Percentiles rank a stretch among this genome's conserved stretches.
phyloP scores from a whole-genome alignment of 1,140 invertebrate species.

The Calephelis virginiensis region DNA sequence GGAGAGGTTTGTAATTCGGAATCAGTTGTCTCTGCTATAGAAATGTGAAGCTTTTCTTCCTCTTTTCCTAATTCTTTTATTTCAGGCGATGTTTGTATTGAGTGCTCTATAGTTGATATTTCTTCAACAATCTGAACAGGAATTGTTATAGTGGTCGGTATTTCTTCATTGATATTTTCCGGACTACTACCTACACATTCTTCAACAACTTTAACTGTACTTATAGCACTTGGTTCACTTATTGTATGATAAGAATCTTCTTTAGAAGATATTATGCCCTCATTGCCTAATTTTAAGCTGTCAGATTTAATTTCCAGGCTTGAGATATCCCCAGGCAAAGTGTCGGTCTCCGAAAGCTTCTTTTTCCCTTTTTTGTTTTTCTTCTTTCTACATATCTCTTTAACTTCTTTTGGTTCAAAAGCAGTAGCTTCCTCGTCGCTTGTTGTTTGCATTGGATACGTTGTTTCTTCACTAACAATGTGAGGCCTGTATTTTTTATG shows the following conservation, averaged over 20 bases:
- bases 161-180: constrained; percentile 62
- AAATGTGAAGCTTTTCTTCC: constrained; percentile 46
- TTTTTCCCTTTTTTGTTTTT: constrained; percentile 55
- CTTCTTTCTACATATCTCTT: constrained; percentile 45
- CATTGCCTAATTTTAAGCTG: constrained; percentile 54
- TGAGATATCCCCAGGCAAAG: constrained; percentile 18
- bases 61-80: constrained; percentile 62
- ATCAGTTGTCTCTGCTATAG: constrained; percentile 71
- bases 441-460: constrained; percentile 56
- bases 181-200: constrained; percentile 77
- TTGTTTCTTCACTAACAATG: constrained; percentile 57
- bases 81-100: constrained; percentile 82
- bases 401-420: constrained; percentile 45
- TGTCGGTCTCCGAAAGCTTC: constrained; percentile 32
- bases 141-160: constrained; percentile 77
- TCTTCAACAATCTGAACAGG: constrained; percentile 81
- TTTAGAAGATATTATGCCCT: constrained; percentile 54
- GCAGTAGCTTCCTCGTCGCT: constrained; percentile 52
- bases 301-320: constrained; percentile 34
- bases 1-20: constrained; percentile 79
- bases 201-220: constrained; percentile 82
- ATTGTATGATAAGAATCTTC: constrained; percentile 80
- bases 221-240: constrained; percentile 78
- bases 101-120: constrained; percentile 74
- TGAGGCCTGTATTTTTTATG: constrained; percentile 58